Evolutionary conservation across 2,888 invertebrate genomes (phyloP).

Genomic region (Piscicola geometra): DNA sequence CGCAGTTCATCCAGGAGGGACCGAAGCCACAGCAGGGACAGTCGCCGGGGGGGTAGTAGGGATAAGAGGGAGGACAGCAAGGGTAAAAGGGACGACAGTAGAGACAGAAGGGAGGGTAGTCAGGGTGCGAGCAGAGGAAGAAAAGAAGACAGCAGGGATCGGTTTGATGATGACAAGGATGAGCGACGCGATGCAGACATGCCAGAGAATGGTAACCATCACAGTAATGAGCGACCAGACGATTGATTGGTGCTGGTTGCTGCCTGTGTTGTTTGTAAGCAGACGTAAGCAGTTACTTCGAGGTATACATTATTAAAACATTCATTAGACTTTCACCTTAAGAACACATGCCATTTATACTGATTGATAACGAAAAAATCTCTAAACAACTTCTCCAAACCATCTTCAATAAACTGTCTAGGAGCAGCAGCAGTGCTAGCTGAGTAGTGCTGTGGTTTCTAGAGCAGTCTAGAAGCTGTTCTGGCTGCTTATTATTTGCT

Average conservation of each 20-base stretch:
- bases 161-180: neutral
- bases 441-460: constrained; percentile 11
- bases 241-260: neutral
- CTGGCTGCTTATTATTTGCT: neutral
- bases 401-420: too few species aligned
- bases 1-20: constrained; percentile 73
- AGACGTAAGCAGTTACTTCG: constrained; percentile 14
- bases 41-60: neutral
- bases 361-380: too few species aligned
- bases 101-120: neutral
- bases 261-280: neutral
- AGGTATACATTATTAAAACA: constrained; percentile 8
- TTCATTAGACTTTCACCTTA: neutral
- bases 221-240: constrained; percentile 2
- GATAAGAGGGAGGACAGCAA: constrained; percentile 2
- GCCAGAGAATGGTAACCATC: constrained; percentile 13
- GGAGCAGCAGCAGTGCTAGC: constrained; percentile 17
- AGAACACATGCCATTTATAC: too few species aligned
- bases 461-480: constrained; percentile 18
- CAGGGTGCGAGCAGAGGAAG: too few species aligned
- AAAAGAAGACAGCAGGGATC: neutral
- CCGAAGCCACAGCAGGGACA: constrained; percentile 51
- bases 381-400: neutral
- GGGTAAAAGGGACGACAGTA: neutral
- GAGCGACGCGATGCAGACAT: neutral